These are phyloP conservation scores for Platygyra sinensis DNA, from an alignment of 64 coral and sea anemone species.

Conservation along the genomic window DNA sequence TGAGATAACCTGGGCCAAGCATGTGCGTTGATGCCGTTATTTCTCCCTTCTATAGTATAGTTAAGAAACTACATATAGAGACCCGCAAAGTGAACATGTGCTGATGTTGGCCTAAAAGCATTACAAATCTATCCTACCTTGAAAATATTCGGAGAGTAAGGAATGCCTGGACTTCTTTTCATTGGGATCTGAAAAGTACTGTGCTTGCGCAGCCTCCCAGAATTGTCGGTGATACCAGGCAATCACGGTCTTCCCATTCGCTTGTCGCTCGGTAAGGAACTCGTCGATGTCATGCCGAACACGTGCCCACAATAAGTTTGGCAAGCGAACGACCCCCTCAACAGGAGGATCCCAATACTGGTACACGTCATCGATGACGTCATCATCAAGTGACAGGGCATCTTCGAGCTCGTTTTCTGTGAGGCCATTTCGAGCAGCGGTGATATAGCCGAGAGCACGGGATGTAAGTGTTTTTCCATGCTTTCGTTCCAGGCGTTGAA, in stretches of 20 bases:
- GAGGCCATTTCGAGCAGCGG: conserved; percentile 73
- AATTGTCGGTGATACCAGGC: conserved; percentile 93
- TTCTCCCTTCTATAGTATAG: too few species aligned
- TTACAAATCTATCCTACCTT: conserved; percentile 6
- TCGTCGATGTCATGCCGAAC: conserved; percentile 88
- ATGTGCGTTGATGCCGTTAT: too few species aligned
- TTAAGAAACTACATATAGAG: too few species aligned
- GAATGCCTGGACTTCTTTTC: conserved; percentile 66
- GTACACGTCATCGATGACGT: conserved; percentile 94
- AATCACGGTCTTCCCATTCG: conserved; percentile 80
- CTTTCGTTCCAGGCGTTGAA: conserved; percentile 83
- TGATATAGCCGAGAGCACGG: conserved; percentile 75
- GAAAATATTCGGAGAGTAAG: conserved; percentile 84
- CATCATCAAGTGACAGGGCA: conserved; percentile 82
- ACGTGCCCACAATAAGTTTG: conserved; percentile 90
- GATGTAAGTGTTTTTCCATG: conserved; percentile 74
- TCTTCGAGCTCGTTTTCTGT: conserved; percentile 92
- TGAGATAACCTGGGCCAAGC: too few species aligned
- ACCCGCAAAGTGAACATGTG: too few species aligned
- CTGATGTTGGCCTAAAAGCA: background rate
- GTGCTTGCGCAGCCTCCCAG: conserved; percentile 76
- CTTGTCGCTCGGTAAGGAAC: conserved; percentile 80
- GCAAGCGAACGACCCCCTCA: conserved; percentile 79
- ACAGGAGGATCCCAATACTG: conserved; percentile 96
- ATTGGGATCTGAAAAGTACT: conserved; percentile 53